These are phyloP conservation scores for Drosophila suboccidentalis DNA, from an alignment of 2,888 invertebrate genomes.

Conservation along the genomic window DNA sequence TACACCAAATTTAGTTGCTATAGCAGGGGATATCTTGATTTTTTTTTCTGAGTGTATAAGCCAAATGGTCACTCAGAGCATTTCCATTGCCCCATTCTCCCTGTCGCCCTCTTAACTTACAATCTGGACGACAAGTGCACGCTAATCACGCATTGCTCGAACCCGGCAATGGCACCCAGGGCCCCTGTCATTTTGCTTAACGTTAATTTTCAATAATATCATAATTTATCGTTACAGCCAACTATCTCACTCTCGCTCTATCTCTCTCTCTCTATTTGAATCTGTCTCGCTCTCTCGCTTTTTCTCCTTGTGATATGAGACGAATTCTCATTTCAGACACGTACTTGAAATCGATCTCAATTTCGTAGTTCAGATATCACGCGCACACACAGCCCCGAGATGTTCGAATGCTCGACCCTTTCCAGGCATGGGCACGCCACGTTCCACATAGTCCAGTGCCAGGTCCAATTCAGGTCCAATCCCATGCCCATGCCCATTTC, in stretches of 20 bases:
- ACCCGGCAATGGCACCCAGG: slow-evolving; percentile 1
- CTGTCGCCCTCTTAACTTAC: slow-evolving; percentile 51
- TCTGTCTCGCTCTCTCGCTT: background rate
- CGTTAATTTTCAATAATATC: slow-evolving; percentile 78
- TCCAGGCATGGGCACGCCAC: slow-evolving; percentile 5
- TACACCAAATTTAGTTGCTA: too few species aligned
- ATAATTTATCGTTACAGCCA: slow-evolving; percentile 73
- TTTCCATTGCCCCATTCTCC: background rate
- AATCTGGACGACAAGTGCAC: slow-evolving; percentile 68
- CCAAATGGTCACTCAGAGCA: slow-evolving; percentile 1
- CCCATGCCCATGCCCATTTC: slow-evolving; percentile 3
- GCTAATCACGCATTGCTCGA: slow-evolving; percentile 58
- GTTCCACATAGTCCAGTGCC: slow-evolving; percentile 6
- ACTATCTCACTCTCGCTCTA: background rate
- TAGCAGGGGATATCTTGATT: too few species aligned
- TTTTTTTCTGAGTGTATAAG: slow-evolving; percentile 12
- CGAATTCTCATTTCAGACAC: slow-evolving; percentile 66
- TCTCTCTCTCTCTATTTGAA: background rate
- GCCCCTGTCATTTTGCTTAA: slow-evolving; percentile 67
- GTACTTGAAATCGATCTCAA: slow-evolving; percentile 77
- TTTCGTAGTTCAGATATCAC: slow-evolving; percentile 81
- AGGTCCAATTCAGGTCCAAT: background rate
- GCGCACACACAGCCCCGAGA: slow-evolving; percentile 45
- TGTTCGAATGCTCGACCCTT: slow-evolving; percentile 20
- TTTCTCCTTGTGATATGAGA: background rate